Base-by-base conservation (phyloP, 2,113 vertebrate species). In the Oceanites oceanicus region DNA sequence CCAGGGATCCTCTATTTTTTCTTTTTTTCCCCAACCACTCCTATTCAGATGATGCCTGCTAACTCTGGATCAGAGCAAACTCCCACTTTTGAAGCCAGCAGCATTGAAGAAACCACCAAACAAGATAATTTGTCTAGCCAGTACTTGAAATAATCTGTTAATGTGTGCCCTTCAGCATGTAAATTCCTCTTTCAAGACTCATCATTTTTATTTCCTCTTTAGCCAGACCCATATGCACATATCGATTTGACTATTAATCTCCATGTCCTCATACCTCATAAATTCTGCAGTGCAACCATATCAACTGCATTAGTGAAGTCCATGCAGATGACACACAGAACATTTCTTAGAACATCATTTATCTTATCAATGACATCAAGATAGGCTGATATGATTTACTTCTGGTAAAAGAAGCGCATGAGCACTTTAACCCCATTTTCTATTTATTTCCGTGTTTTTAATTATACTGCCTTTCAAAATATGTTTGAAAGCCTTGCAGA, bases 141-240 rank as follows among this genome's bases (percentile, higher is more conserved):
- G 67, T n/a, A 87, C 49, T 76, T 75, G 77, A 92, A 82, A 85
- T 62, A 90, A 93, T 76, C 47, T 87, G 52, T 44, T 91, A 91
- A 90, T 30, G 44, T 32, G 42, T 90, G 70, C 62, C 94, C 90
- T 97, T 96, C 92, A 96, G 87, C 73, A 92, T 32, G 70, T 62
- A 95, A 87, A 94, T 92, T 91, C 73, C 61, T 94, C 80, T 88
- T 86, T 83, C 88, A 95, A 86, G 92, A 83, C 71, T 86, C 85
- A 87, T 88, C 12, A 74, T 91, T 96, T 96, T 96, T 96, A 94
- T 86, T 88, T 95, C 74, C 50, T 93, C 88, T 88, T 90, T 66
- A 88, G 85, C 67, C 85, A 96, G 59, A 62, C 59, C 45, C 63
- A 86, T 73, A 73, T 1, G 11, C 77, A 92, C 79, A 38, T 25